These are phyloP conservation scores for Drosophila saltans DNA, from an alignment of 1,140 invertebrate genomes.

Conservation along the genomic window DNA sequence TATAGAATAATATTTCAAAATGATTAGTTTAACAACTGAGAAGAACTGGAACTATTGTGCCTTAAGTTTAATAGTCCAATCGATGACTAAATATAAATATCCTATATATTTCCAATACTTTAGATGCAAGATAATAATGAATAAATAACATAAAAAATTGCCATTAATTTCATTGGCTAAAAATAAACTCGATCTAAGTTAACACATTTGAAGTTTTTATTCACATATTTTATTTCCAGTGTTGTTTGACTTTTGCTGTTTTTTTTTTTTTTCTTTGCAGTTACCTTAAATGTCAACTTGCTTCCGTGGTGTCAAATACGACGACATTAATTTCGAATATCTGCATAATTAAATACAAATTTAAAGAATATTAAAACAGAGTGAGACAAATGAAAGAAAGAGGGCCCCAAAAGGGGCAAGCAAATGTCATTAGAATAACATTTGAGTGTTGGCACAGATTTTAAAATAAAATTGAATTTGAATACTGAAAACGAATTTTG, in stretches of 20 bases:
- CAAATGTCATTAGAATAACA: conserved; percentile 73
- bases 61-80: not conserved
- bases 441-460: conserved; percentile 72
- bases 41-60: not conserved
- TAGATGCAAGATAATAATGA: not conserved
- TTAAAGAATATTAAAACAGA: conserved; percentile 49
- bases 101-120: not conserved
- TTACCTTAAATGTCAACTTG: conserved; percentile 66
- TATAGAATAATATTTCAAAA: not conserved
- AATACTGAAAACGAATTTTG: conserved; percentile 45
- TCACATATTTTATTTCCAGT: conserved; percentile 20
- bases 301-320: conserved; percentile 69
- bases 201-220: conserved; percentile 29
- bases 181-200: conserved; percentile 28
- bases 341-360: conserved; percentile 70
- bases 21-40: not conserved
- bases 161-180: conserved; percentile 13
- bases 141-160: conserved; percentile 37
- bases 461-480: conserved; percentile 69
- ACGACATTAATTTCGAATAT: conserved; percentile 58
- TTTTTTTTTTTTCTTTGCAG: conserved; percentile 8
- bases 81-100: not conserved
- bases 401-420: conserved; percentile 18
- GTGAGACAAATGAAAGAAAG: conserved; percentile 11
- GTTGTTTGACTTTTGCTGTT: conserved; percentile 11